These are phyloP conservation scores for Disparrhopalites patrizii DNA, from an alignment of 2,888 invertebrate species.

Conservation along the genomic window DNA sequence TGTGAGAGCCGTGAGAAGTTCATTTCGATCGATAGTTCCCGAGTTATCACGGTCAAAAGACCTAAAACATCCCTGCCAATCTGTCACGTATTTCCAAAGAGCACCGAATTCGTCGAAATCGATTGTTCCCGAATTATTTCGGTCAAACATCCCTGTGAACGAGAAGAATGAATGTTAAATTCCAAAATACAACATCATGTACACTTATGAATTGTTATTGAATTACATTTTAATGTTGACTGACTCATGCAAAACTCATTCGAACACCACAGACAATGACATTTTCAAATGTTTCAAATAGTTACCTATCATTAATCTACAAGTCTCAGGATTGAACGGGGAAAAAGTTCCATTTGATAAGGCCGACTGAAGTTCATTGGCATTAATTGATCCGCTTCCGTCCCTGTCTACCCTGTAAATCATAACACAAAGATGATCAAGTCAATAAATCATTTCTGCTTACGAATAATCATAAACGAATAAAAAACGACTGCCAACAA, in stretches of 20 bases:
- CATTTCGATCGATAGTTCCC: slow-evolving; percentile 83
- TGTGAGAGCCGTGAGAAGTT: slow-evolving; percentile 83
- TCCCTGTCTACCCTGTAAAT: slow-evolving; percentile 54
- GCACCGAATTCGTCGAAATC: slow-evolving; percentile 93
- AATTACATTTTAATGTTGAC: background rate
- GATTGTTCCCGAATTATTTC: slow-evolving; percentile 80
- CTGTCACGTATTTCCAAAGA: slow-evolving; percentile 83
- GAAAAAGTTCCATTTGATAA: slow-evolving; percentile 97
- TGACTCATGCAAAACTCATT: background rate
- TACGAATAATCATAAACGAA: no score
- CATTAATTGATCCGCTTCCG: slow-evolving; percentile 77
- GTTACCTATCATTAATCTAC: slow-evolving; percentile 89
- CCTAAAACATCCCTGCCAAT: slow-evolving; percentile 65
- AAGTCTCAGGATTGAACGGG: slow-evolving; percentile 96
- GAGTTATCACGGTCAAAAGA: slow-evolving; percentile 81
- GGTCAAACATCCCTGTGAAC: slow-evolving; percentile 75
- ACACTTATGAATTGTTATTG: background rate
- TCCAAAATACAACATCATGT: slow-evolving; percentile 13
- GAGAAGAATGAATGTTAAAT: background rate
- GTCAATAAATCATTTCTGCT: background rate
- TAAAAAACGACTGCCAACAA: no score
- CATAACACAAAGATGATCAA: background rate
- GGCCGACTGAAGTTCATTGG: slow-evolving; percentile 83
- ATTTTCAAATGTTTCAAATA: slow-evolving; percentile 30
- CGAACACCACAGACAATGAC: no score